phyloP scores from a whole-genome alignment of 2,113 vertebrate genomes.

The Thalassoma bifasciatum region DNA sequence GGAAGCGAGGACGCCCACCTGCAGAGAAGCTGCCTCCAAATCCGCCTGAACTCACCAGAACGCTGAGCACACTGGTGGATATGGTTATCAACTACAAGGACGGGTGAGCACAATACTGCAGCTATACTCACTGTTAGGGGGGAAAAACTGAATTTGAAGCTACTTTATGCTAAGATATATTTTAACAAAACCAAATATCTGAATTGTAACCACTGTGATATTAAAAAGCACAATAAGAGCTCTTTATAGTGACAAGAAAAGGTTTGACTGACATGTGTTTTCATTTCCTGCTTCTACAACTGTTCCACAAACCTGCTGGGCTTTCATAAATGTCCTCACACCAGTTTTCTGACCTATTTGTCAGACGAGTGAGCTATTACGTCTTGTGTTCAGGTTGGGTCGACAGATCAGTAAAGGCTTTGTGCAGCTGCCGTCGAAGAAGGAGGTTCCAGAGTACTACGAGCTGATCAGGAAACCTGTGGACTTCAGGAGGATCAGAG shows the following conservation, averaged over 20 bases:
- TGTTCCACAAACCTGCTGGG: too few species aligned
- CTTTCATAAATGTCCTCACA: too few species aligned
- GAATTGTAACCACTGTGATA: too few species aligned
- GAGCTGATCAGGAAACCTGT: conserved; percentile 98
- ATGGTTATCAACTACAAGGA: conserved; percentile 99
- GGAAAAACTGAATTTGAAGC: background rate
- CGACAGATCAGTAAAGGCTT: conserved; percentile 99
- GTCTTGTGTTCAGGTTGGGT: conserved; percentile 87
- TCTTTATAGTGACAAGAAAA: too few species aligned
- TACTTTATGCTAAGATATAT: too few species aligned
- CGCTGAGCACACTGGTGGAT: conserved; percentile 97
- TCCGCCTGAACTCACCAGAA: conserved; percentile 95
- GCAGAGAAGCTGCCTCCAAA: conserved; percentile 97
- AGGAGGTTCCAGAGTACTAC: conserved; percentile 98
- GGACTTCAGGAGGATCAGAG: conserved; percentile 99
- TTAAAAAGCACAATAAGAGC: too few species aligned
- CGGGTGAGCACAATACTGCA: conserved; percentile 82
- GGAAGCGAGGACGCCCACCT: conserved; percentile 94
- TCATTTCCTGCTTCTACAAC: too few species aligned
- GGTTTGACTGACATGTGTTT: too few species aligned
- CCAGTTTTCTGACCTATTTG: background rate
- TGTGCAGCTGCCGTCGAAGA: conserved; percentile 96
- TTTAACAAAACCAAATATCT: too few species aligned
- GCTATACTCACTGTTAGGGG: background rate
- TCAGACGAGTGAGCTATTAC: background rate